Evolutionary conservation across 1,140 invertebrate genomes (phyloP), one percentile per base, ranked within the genome.

Genomic region (Drosophila pseudoobscura): DNA sequence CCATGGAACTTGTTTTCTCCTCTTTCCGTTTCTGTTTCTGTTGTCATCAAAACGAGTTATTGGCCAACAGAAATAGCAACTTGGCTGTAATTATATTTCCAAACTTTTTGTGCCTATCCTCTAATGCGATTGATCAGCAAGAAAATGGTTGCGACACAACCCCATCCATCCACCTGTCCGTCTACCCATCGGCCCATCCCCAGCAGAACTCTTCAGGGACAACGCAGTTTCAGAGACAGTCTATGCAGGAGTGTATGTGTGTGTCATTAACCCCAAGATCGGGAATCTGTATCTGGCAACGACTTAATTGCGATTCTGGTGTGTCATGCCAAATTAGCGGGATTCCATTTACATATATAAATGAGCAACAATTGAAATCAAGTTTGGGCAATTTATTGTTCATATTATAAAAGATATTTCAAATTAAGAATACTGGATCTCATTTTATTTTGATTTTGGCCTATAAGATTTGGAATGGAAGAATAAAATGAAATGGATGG

Each of bases 41-140:
- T 22, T 68, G 52, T 68, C 63, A 69, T 43, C 63, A 20, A 69
- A 69, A 69, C 66, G 45, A 69, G 66, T 69, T 69, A 57, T 69
- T 69, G 63, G 63, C 66, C 66, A 68, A 69, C 54, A 46, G 7
- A 31, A 31, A 2, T n/a, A 45, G n/a, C 24, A 26, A 26, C 59
- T 49, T 29, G 65, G 9, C 65, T 35, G 62, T 47, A 69, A 69
- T 69, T 69, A 69, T 69, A n/a, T 69, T 57, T 56, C 26, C 64
- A 69, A 69, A 50, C 45, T 49, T 39, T 35, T 20, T 51, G 17
- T 7, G 59, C n/a, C 49, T 39, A 17, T 31, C 50, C 64, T 47
- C 35, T 41, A 55, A 68, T 46, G 61, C 65, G 46, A 68, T 56
- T 68, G 51, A 68, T 55, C 51, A 53, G 35, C 65, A 39, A 65